Evolutionary conservation across 2,888 invertebrate species (phyloP), one percentile per base, ranked within the genome.

Genomic region (Philopedon plagiatum): DNA sequence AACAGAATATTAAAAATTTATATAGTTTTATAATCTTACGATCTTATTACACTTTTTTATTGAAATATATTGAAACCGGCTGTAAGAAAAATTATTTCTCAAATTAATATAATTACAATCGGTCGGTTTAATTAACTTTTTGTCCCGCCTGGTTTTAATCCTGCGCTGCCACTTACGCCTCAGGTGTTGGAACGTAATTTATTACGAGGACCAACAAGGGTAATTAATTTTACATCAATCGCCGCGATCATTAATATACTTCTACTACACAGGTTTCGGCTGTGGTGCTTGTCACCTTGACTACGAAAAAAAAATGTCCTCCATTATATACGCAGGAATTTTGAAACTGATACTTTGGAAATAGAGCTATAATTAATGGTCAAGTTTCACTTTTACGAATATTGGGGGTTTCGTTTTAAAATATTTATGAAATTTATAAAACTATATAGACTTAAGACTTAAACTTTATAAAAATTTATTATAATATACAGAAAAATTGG

Each of bases 161-260:
- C 39, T 37, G 26, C 21, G 23, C 5, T 23, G 21, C 46, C 21
- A 19, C 46, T 46, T 46, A 46, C 21, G 67, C 15, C 74, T 66
- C 71, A 74, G 74, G 74, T 74, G 70, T 51, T 54, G 29, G 37
- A 18, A 51, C 34, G 57, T 61, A 67, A 74, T 74, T 74, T 71
- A 74, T 74, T 66, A 71, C 11, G 32, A 46, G 19, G 18, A 49
- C 60, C 56, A 54, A 54, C 51, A 56, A 60, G 65, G 44, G 46
- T 74, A 74, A 74, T 74, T 74, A 74, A 74, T 74, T 74, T 70
- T 71, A 71, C 74, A 74, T 71, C 71, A 74, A 74, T 71, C 74
- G 62, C 46, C 39, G 58, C 54, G 61, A 61, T 49, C 74, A 72
- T 67, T 72, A 67, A 72, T 67, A 56, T 72, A 70, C 34, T 29